Percentiles rank a stretch among this genome's conserved stretches.
These are phyloP conservation scores for Porphyrio hochstetteri DNA, from an alignment of 2,113 vertebrate genomes.

Conservation along the genomic window DNA sequence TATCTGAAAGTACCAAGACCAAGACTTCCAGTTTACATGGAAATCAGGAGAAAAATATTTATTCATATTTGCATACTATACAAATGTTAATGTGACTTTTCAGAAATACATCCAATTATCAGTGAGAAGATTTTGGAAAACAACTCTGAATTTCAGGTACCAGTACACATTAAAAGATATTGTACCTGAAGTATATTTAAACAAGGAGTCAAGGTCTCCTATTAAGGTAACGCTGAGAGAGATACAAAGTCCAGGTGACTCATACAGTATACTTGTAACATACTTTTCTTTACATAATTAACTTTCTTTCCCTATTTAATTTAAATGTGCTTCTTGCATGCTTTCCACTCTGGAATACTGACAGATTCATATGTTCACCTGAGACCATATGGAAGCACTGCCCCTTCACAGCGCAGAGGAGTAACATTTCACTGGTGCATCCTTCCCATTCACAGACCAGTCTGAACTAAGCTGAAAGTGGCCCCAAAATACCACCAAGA, in stretches of 20 bases:
- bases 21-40: neutral
- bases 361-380: neutral
- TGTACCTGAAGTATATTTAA: neutral
- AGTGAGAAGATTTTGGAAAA: neutral
- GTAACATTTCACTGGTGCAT: neutral
- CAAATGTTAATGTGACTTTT: neutral
- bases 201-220: neutral
- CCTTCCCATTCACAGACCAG: neutral
- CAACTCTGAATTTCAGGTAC: neutral
- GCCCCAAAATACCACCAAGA: neutral
- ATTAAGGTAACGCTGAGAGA: neutral
- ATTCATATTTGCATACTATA: neutral
- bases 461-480: neutral
- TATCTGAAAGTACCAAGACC: neutral
- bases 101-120: neutral
- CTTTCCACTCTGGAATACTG: neutral
- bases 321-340: neutral
- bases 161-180: neutral
- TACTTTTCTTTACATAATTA: slow-evolving; percentile 11
- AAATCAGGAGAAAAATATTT: neutral
- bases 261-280: neutral
- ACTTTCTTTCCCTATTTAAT: neutral
- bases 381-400: neutral
- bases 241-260: neutral
- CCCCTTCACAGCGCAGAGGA: neutral